Percentiles rank a stretch among this genome's conserved stretches.
These are phyloP conservation scores for Schlechtendalia chinensis DNA, from an alignment of 1,140 invertebrate species.

Conservation along the genomic window DNA sequence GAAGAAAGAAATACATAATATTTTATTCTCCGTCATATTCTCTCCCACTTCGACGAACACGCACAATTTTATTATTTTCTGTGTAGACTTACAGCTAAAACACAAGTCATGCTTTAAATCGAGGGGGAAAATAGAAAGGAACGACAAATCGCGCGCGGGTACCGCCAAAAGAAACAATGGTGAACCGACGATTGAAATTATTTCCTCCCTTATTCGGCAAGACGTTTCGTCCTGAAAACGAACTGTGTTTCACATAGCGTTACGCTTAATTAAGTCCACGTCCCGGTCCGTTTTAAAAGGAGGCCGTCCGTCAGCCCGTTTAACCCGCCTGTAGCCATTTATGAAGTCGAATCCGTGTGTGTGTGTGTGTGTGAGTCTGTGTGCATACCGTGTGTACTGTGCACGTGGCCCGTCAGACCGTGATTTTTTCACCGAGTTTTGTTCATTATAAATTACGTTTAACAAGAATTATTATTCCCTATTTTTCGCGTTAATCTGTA, in stretches of 20 bases:
- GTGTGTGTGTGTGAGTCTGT: too few relatives aligned
- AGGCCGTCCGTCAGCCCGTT: not conserved
- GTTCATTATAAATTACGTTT: too few relatives aligned
- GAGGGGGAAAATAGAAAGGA: not conserved
- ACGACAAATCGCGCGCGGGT: conserved; percentile 14
- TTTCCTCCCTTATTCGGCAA: conserved; percentile 10
- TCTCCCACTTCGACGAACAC: not conserved
- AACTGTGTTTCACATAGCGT: conserved; percentile 4
- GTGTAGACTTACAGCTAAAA: not conserved
- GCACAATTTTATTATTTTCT: not conserved
- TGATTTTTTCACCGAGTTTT: not conserved
- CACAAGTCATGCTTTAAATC: not conserved
- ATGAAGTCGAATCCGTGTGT: conserved; percentile 21
- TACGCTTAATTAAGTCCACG: conserved; percentile 35
- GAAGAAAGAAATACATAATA: not conserved
- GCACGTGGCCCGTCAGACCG: not conserved
- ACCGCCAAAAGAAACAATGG: conserved; percentile 11
- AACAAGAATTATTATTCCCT: too few relatives aligned
- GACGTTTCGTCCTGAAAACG: conserved; percentile 15
- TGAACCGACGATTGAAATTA: conserved; percentile 21
- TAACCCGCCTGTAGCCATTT: not conserved
- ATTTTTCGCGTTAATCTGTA: too few relatives aligned
- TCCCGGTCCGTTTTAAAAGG: not conserved
- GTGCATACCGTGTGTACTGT: too few relatives aligned
- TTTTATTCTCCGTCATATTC: not conserved